Percentiles rank a stretch among this genome's conserved stretches.
phyloP scores from a whole-genome alignment of 2,888 invertebrate genomes.

The Lithophane semibrunnea region DNA sequence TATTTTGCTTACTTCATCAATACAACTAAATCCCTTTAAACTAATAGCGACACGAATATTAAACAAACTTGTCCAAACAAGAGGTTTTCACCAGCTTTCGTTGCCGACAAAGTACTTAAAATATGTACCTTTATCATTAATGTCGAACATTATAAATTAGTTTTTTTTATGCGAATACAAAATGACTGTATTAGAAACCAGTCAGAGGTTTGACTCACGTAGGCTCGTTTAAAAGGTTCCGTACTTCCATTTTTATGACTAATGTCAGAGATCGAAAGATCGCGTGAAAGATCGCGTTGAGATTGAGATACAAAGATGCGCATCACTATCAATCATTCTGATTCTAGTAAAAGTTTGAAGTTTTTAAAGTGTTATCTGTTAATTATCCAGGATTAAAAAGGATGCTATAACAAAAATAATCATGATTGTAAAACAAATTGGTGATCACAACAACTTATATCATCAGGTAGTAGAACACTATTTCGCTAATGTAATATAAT shows the following conservation, averaged over 20 bases:
- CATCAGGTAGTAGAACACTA: too few species aligned
- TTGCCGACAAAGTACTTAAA: constrained; percentile 41
- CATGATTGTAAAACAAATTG: background rate
- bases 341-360: background rate
- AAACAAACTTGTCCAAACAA: constrained; percentile 23
- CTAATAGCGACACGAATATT: constrained; percentile 38
- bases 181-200: constrained; percentile 40
- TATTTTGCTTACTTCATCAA: constrained; percentile 35
- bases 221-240: constrained; percentile 24
- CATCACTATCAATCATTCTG: background rate
- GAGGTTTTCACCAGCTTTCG: constrained; percentile 37
- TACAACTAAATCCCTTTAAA: constrained; percentile 52
- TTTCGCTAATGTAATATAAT: too few species aligned
- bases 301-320: background rate
- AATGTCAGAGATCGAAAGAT: background rate
- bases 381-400: background rate
- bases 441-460: background rate
- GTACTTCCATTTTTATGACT: constrained; percentile 9
- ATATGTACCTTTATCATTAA: constrained; percentile 28
- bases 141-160: constrained; percentile 46
- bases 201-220: background rate
- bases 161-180: constrained; percentile 27
- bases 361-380: too few species aligned
- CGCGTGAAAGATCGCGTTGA: background rate
- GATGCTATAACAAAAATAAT: background rate